Conservation (phyloP, 2,113 vertebrate species). For the Sula dactylatra region DNA sequence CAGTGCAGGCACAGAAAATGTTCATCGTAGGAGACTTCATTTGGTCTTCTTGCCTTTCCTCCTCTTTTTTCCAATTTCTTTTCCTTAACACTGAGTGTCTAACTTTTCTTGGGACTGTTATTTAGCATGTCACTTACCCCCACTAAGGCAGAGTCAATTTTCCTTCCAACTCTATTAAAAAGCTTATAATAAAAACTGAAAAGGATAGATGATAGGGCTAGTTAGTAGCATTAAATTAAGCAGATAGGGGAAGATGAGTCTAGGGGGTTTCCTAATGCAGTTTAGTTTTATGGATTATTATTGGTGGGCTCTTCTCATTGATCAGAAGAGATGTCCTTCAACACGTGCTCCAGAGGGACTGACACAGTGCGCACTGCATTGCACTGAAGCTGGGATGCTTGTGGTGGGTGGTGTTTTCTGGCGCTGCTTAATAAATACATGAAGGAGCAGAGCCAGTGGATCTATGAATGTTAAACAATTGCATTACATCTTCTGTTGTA, state of each 20-base stretch:
- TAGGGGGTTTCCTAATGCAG: background rate
- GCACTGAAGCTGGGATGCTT: background rate
- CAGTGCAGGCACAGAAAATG: background rate
- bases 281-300: background rate
- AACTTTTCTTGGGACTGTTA: background rate
- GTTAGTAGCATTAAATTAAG: slow-evolving; percentile 23
- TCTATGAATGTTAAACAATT: background rate
- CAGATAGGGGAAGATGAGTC: background rate
- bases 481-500: background rate
- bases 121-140: background rate
- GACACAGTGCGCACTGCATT: background rate
- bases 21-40: background rate
- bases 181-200: background rate
- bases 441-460: background rate
- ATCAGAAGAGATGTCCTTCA: background rate
- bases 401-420: accelerated
- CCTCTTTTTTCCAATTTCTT: background rate
- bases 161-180: slow-evolving; percentile 22
- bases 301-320: background rate
- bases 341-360: background rate
- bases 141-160: background rate
- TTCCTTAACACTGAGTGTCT: background rate
- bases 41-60: background rate
- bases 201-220: background rate
- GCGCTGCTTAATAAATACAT: background rate